Base-by-base conservation (phyloP, 2,113 vertebrate genomes). In the Oceanites oceanicus region DNA sequence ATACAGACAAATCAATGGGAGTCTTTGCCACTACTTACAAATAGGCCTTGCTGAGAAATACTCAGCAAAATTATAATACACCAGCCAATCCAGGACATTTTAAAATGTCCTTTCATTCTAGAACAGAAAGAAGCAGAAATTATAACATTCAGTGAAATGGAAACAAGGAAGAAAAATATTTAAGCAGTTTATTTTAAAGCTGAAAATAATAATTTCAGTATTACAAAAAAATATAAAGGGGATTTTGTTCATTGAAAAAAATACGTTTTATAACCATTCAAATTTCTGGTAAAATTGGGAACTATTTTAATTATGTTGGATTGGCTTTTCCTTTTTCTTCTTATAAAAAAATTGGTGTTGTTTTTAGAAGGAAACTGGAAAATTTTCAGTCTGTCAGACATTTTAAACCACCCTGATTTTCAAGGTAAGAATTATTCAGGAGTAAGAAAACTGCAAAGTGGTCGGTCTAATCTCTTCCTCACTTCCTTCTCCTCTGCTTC, bases 401-500 rank as follows among this genome's bases (percentile, higher is more conserved):
- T 84, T 84, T 91, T 83, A 68, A 92, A 86, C 65, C 86, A 77
- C 27, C 11, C 47, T 77, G 71, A 78, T 86, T 96, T 94, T 45
- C 50, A 83, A 90, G 47, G 38, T 79, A 90, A 94, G 47, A 76
- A 45, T 77, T 86, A 17, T 53, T 83, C 53, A 79, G 34, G 73
- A 86, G 29, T 91, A 86, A 86, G 70, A 86, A 94, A 97, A 76
- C 32, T 83, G 40, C 72, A 76, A 77, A 66, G 32, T 84, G 71
- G 73, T 86, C 86, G 92, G 49, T 81, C 58, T 91, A 91, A 91
- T 94, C 76, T 90, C 89, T 94, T 93, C 95, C 79, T 97, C 88
- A 71, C 82, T 93, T 94, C 96, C 91, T 94, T 97, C 92, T 95
- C 89, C 91, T 95, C 95, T 94, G 91, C 92, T 96, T 81, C 18